Percentiles rank a stretch among this genome's conserved stretches.
These are phyloP conservation scores for Atta cephalotes DNA, from an alignment of 1,140 invertebrate genomes.

Conservation along the genomic window DNA sequence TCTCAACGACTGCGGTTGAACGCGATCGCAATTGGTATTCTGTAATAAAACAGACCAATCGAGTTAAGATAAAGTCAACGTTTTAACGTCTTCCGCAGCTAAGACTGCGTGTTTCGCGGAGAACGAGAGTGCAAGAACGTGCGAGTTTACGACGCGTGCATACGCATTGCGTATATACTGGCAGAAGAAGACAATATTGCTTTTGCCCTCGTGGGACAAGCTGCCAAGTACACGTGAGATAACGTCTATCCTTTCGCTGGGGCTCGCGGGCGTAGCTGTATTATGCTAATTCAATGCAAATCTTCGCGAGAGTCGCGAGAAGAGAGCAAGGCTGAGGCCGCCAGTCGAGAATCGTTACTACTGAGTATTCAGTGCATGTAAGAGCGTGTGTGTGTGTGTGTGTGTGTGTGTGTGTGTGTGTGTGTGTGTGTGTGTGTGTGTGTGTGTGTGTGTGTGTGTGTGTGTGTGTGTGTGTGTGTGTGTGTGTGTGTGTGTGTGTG, in stretches of 20 bases:
- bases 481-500: too few species aligned
- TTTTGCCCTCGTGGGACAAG: constrained; percentile 53
- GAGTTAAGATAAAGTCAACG: constrained; percentile 34
- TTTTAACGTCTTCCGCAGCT: constrained; percentile 16
- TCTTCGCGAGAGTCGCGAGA: constrained; percentile 69
- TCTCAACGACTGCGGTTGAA: constrained; percentile 1
- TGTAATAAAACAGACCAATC: constrained; percentile 3
- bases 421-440: too few species aligned
- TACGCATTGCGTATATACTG: constrained; percentile 24
- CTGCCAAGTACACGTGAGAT: constrained; percentile 58
- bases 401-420: too few species aligned
- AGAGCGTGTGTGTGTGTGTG: background rate
- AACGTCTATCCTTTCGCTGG: constrained; percentile 55
- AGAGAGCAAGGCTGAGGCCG: constrained; percentile 47
- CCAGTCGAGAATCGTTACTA: constrained; percentile 57
- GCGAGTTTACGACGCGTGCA: constrained; percentile 22
- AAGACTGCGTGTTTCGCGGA: constrained; percentile 6
- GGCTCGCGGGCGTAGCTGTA: constrained; percentile 67
- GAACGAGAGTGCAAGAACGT: background rate
- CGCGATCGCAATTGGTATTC: background rate
- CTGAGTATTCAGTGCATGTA: background rate
- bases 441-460: too few species aligned
- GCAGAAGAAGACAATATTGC: background rate
- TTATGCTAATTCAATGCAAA: constrained; percentile 82
- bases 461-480: too few species aligned